Conservation (phyloP, 2,888 invertebrate species). For the Tetanocera ferruginea region DNA sequence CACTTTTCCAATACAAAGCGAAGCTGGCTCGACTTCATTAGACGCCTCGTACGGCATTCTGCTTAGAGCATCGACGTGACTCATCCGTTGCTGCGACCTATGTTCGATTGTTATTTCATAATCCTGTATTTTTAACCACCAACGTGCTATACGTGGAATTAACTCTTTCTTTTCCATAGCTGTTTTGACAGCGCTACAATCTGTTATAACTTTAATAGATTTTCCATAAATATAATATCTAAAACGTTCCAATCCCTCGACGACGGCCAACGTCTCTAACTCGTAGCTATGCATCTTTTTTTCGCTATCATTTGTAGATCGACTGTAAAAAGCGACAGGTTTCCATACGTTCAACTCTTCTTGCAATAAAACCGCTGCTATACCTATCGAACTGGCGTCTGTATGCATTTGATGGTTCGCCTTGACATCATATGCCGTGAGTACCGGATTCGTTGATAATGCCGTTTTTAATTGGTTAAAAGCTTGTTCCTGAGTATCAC, state of each 20-base stretch:
- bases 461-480: no score
- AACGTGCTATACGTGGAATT: neutral
- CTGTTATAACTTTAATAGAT: neutral
- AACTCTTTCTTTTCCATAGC: neutral
- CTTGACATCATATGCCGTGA: no score
- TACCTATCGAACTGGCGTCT: no score
- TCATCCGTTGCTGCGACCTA: neutral
- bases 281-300: neutral
- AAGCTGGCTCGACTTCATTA: neutral
- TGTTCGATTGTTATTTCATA: neutral
- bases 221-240: neutral
- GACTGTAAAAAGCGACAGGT: neutral
- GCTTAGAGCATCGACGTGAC: slow-evolving; percentile 17
- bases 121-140: no score
- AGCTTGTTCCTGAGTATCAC: neutral
- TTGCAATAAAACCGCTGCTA: no score
- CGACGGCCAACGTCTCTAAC: neutral
- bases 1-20: neutral
- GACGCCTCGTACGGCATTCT: neutral
- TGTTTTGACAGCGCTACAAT: slow-evolving; percentile 1
- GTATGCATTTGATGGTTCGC: no score
- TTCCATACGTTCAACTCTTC: neutral
- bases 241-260: neutral
- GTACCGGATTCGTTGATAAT: no score
- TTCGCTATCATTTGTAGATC: neutral